Conservation (phyloP, 2,888 invertebrate species). For the Melinaea marsaeus region DNA sequence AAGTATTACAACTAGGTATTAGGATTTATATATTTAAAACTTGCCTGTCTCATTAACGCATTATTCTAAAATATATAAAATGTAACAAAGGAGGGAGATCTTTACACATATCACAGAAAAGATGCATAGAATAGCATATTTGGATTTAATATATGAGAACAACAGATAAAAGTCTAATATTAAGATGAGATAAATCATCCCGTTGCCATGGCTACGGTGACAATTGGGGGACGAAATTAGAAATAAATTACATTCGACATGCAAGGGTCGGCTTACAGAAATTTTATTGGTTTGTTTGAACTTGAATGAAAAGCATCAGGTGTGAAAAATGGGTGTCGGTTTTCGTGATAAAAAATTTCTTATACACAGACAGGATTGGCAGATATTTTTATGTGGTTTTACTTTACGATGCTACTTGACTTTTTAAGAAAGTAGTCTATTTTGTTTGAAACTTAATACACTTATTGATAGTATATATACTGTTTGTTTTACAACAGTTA, state of each 20-base stretch:
- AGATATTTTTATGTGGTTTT: too few species aligned
- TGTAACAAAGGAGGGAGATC: background rate
- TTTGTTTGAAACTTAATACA: too few species aligned
- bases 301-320: conserved; percentile 49
- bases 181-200: conserved; percentile 48
- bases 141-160: conserved; percentile 28
- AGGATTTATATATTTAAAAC: too few species aligned
- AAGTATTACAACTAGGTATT: background rate
- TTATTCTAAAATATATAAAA: background rate
- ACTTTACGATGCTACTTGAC: too few species aligned
- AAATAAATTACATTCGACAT: conserved; percentile 57
- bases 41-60: too few species aligned
- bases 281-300: conserved; percentile 50
- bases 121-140: conserved; percentile 8
- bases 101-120: background rate
- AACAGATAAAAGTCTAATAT: conserved; percentile 32
- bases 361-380: too few species aligned
- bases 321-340: conserved; percentile 52
- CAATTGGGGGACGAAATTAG: conserved; percentile 53
- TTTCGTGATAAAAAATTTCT: conserved; percentile 40
- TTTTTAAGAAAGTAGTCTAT: too few species aligned
- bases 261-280: conserved; percentile 35
- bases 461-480: too few species aligned
- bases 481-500: too few species aligned
- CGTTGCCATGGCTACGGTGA: conserved; percentile 47